phyloP scores from a whole-genome alignment of 2,888 invertebrate genomes.

The Troides oblongomaculatus region DNA sequence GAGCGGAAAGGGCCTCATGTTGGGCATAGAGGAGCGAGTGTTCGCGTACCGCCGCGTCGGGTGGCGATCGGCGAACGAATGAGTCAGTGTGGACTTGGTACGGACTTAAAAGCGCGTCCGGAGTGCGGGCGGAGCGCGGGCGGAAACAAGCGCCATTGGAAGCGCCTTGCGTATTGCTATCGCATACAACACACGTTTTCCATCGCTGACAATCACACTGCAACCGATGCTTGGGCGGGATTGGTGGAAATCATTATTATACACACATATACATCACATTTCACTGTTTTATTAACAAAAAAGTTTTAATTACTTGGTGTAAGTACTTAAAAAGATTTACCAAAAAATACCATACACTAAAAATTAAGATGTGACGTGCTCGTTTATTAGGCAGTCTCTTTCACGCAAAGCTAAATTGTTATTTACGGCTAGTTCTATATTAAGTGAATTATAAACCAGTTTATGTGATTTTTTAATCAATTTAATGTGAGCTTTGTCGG shows the following conservation, averaged over 20 bases:
- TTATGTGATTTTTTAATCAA: no score
- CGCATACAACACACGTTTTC: constrained; percentile 25
- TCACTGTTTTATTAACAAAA: neutral
- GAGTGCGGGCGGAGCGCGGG: constrained; percentile 12
- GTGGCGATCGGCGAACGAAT: constrained; percentile 24
- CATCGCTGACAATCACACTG: constrained; percentile 35
- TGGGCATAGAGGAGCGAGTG: neutral
- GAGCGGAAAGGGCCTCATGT: constrained; percentile 6
- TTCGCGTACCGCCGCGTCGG: constrained; percentile 18
- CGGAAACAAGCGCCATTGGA: constrained; percentile 14
- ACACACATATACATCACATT: neutral
- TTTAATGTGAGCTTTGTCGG: no score
- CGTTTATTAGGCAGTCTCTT: no score
- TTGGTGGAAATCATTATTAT: neutral
- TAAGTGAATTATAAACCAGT: no score
- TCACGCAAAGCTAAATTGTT: no score
- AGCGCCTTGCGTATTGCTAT: constrained; percentile 16
- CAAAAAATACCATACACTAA: neutral
- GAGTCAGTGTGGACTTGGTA: neutral
- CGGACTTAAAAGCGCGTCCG: neutral
- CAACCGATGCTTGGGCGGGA: constrained; percentile 12
- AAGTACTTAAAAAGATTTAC: neutral
- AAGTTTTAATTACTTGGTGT: neutral
- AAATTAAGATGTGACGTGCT: no score
- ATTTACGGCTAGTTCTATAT: no score